Base-by-base conservation (phyloP, 2,113 vertebrate species). In the Strix uralensis region DNA sequence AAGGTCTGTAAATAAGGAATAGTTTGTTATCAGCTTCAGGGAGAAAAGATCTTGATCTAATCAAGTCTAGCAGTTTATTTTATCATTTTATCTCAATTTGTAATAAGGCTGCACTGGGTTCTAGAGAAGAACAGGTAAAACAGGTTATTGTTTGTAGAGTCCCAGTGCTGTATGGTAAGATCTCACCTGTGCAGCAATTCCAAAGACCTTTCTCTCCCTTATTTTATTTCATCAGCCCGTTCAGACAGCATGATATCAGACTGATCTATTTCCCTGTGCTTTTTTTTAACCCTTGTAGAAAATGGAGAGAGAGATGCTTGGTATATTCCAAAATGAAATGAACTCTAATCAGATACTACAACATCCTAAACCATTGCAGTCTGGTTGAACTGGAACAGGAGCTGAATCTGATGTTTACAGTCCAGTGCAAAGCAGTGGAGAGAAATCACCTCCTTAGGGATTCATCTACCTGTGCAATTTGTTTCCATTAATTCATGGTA, bases 1-100 rank as follows among this genome's bases (percentile, higher is more conserved):
- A 99, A 88, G 99, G 99, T 99, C n/a, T 94, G 98, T 95, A 96
- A 67, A 72, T 62, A 32, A 32, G 10, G 44, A 61, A 15, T 16
- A 14, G 3, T 44, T 47, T 86, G 26, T 79, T 89, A 29, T 4
- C 11, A 10, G 63, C 58, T 81, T 83, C 67, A 61, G 81, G 86
- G 49, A 88, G 90, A 78, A 82, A 73, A 80, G 32, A 78, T 73
- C 34, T 32, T 58, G 29, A 72, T 81, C 44, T 84, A 40, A 54
- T 62, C 23, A 19, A 62, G 58, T 46, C 51, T 44, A 83, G 38
- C 58, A 55, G 63, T 47, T 71, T 4, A 44, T 32, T 79, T 83
- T 44, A 36, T 63, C 11, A 42, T 77, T 90, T 63, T 55, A 72
- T 69, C 54, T 89, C 27, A 17, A 9, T 44, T 72, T 87, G 30